Conservation (phyloP, 2,888 invertebrate species). For the Campoplex capitator region DNA sequence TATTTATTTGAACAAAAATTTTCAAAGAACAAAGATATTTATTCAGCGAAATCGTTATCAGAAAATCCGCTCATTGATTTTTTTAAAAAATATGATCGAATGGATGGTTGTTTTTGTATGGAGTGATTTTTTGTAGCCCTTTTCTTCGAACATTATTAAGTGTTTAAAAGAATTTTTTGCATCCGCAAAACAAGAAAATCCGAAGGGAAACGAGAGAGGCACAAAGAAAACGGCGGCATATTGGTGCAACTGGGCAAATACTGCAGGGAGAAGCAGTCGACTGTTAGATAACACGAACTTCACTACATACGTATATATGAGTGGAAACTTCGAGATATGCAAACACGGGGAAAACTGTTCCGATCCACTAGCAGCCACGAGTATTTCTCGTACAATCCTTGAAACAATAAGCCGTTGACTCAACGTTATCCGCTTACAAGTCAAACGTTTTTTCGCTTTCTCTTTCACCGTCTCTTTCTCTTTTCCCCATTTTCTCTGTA, state of each 20-base stretch:
- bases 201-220: conserved; percentile 5
- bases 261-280: conserved; percentile 23
- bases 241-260: conserved; percentile 72
- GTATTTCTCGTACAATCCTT: conserved; percentile 69
- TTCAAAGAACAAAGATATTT: neutral
- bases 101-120: neutral
- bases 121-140: neutral
- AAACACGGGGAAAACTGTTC: conserved; percentile 72
- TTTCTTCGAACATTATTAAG: neutral
- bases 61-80: neutral
- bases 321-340: conserved; percentile 28
- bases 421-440: conserved; percentile 84
- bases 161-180: neutral
- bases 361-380: conserved; percentile 72
- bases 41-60: neutral
- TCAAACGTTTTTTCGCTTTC: conserved; percentile 75
- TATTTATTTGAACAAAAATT: neutral
- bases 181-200: conserved; percentile 44
- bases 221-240: conserved; percentile 62
- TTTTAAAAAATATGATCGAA: neutral
- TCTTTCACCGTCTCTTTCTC: neutral
- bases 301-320: neutral
- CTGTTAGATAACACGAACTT: conserved; percentile 57
- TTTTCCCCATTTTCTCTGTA: neutral
- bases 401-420: conserved; percentile 84